Evolutionary conservation across 2,888 invertebrate genomes (phyloP).

Genomic region (Hypercompe scribonia): DNA sequence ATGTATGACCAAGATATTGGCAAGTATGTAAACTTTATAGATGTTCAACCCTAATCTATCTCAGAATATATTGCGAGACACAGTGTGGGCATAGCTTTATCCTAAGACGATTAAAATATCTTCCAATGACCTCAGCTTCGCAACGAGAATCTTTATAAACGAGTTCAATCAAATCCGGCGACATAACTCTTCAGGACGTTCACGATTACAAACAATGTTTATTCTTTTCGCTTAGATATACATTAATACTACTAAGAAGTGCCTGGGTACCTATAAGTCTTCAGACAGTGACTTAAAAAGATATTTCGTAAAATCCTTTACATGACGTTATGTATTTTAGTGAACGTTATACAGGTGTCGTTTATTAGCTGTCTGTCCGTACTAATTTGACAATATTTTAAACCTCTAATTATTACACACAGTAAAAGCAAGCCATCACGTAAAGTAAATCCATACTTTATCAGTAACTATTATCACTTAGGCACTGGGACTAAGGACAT

Average conservation of each 20-base stretch:
- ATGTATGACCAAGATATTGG: slow-evolving; percentile 22
- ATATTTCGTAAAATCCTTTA: not conserved
- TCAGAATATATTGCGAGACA: slow-evolving; percentile 8
- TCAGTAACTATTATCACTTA: not conserved
- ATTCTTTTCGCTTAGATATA: not conserved
- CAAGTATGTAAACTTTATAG: slow-evolving; percentile 16
- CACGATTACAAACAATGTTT: not conserved
- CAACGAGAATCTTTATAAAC: slow-evolving; percentile 23
- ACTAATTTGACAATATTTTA: no score
- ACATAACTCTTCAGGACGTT: slow-evolving; percentile 5
- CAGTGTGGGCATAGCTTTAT: slow-evolving; percentile 1
- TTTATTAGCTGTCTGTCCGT: no score
- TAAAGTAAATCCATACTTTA: no score
- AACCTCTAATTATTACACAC: no score
- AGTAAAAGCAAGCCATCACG: no score
- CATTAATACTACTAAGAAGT: not conserved
- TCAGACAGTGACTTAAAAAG: not conserved
- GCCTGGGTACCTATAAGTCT: not conserved
- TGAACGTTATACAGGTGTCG: not conserved
- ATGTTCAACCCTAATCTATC: slow-evolving; percentile 10
- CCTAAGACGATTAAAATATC: slow-evolving; percentile 14
- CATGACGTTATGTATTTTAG: not conserved
- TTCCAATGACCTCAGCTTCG: slow-evolving; percentile 19
- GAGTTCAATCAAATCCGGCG: slow-evolving; percentile 24
- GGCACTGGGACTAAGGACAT: not conserved